Evolutionary conservation across 1,140 invertebrate species (phyloP).

Genomic region (Himalopsyche phryganea): DNA sequence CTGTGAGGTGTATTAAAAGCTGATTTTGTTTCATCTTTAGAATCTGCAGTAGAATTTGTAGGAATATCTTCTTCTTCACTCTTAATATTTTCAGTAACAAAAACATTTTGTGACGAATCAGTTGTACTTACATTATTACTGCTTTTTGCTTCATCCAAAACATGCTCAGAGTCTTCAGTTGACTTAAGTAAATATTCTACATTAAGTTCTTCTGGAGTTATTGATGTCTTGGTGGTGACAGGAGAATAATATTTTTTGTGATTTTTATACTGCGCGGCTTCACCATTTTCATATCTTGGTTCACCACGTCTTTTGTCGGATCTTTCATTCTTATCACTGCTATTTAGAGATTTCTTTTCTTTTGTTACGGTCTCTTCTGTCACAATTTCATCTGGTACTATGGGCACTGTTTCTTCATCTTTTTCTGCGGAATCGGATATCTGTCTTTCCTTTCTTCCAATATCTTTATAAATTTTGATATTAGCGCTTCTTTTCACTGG

Average conservation of each 20-base stretch:
- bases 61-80: conserved; percentile 1
- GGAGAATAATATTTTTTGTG: conserved; percentile 44
- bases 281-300: conserved; percentile 41
- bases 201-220: conserved; percentile 39
- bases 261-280: conserved; percentile 37
- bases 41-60: conserved; percentile 1
- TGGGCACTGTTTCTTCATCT: not conserved
- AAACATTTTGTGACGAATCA: not conserved
- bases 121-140: not conserved
- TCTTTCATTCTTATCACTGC: conserved; percentile 36
- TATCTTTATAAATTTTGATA: conserved; percentile 42
- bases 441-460: conserved; percentile 37
- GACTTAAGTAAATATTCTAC: conserved; percentile 19
- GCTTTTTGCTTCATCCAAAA: not conserved
- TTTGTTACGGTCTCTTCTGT: no score
- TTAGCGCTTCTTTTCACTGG: conserved; percentile 37
- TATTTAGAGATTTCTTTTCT: not conserved
- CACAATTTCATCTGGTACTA: no score
- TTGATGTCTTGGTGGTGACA: conserved; percentile 41
- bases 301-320: conserved; percentile 41
- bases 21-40: not conserved
- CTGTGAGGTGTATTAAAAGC: not conserved
- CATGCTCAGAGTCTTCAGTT: conserved; percentile 10
- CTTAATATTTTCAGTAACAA: conserved; percentile 3
- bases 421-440: not conserved